Evolutionary conservation across 2,113 vertebrate species (phyloP), one percentile per base, ranked within the genome.

Genomic region (Amphilophus citrinellus): DNA sequence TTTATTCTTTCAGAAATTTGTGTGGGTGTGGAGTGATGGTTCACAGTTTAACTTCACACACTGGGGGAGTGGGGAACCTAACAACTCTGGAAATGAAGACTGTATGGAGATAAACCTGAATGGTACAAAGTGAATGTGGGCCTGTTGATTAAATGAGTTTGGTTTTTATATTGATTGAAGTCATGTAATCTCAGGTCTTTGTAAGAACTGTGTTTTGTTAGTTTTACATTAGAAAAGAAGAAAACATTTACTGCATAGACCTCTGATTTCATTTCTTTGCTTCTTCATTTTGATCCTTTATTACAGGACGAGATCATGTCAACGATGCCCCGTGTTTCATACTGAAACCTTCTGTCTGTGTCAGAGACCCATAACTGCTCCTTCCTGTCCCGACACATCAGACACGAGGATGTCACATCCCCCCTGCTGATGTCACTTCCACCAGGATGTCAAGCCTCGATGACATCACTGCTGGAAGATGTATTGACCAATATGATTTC

Each of bases 381-480:
- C 44, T 47, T 47, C 10, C 37, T 22, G n/a, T 57, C 32, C 22
- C 8, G 5, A 35, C 30, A 6, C 22, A 3, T 7, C 37, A 22
- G 27, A 56, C 17, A 14, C 9, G 5, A 50, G 2, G 57, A 78
- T 44, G 35, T 20, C 10, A 39, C 53, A 20, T 39, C 22, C 22
- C 32, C 15, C 20, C 22, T 44, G 37, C 5, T 77, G 58, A 77
- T 50, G 76, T 78, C 59, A 50, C 77, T 62, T 79, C 77, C 77
- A 62, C 3, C 77, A 35, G 42, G 44, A 63, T 24, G 61, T 37
- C 35, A 8, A 37, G 35, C 35, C 35, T 37, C 18, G 76, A 78
- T 61, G 76, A 8, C 76, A 30, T 79, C 32, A 15, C 61, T 65
- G 61, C n/a, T 39, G 30, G 77, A 65, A 65, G 61, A 57, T 10